Base-by-base conservation (phyloP, 2,113 vertebrate species). In the Takifugu bimaculatus region DNA sequence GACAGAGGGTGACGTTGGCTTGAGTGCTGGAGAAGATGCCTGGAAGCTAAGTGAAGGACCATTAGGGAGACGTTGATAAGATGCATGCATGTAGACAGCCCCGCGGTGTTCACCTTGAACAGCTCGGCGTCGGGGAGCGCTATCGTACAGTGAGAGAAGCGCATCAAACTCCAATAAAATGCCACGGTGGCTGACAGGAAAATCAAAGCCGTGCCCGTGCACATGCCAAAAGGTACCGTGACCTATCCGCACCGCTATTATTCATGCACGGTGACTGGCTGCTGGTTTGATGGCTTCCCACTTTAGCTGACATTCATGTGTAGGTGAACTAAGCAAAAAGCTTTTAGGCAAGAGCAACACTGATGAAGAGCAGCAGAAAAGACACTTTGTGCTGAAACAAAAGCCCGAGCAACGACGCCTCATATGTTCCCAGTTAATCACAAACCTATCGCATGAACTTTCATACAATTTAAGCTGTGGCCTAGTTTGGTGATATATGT, bases 111-210 rank as follows among this genome's bases (percentile, higher is more conserved):
- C 86, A 87, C 87, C 87, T 89, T 86, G 79, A 84, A 74, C 76
- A 73, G 70, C 70, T 72, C 60, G 77, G 82, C 82, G 75, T 85
- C 83, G 71, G 74, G 71, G 71, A 77, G 81, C 66, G 65, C 85
- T 65, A 70, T 85, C 83, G 72, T 70, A 80, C 45, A 53, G 75
- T 80, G 76, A 79, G 75, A 76, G 64, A 74, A 73, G 66, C 72
- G 67, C 71, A 72, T 86, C 81, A 84, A 86, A 88, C 85, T 82
- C 74, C 74, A 79, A 87, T 89, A 82, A 80, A 76, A 83, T 68
- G 75, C 62, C 68, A 74, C 72, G 54, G 61, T 70, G 67, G 71
- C 48, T 78, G 83, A 83, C 83, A 75, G 81, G 64, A 66, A 83
- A 79, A 82, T 85, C 75, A 82, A 80, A 79, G 63, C 42, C 55